Evolutionary conservation across 2,113 vertebrate species (phyloP), one percentile per base, ranked within the genome.

Genomic region (Ptilonorhynchus violaceus): DNA sequence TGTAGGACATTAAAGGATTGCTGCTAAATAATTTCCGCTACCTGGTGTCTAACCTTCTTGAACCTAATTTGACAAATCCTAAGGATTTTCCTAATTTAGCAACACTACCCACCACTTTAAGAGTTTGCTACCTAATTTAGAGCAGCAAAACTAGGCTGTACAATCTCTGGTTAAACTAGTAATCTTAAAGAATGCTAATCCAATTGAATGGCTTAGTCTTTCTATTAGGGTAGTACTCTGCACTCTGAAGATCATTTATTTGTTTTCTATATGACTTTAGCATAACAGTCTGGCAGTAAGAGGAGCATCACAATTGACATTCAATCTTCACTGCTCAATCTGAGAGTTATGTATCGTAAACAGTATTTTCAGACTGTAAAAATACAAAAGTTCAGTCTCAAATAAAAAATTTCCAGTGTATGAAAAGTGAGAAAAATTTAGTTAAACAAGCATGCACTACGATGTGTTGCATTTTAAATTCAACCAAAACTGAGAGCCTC

Each of bases 161-260:
- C 49, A 9, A 73, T 53, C 93, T 89, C 70, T 92, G 77, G 85
- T 77, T 92, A 77, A 93, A 95, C n/a, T 41, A 93, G 67, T 92
- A 94, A 95, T 91, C 96, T 96, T 86, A 95, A 97, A 96, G 93
- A 89, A 93, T 15, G 42, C 23, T 96, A 93, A 97, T 97, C 96
- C 96, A 94, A 90, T 93, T 86, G 78, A 93, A 68, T 3, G 49
- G 92, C 84, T 97, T 92, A 97, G 68, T 91, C 77, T 47, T 94
- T 81, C 92, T 70, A 44, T 63, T 64, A 62, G 64, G 66, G 77
- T 42, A 31, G 62, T 85, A 30, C 82, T 73, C 52, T 37, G 64
- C 68, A 47, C 56, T 82, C 81, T 42, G 41, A 80, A 92, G 37
- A 89, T 41, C 68, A 62, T 30, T 44, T 67, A 73, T 8, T 53